Evolutionary conservation across 2,797 vertebrate genomes (phyloP).

Genomic region (Hippopotamyrus pictus): DNA sequence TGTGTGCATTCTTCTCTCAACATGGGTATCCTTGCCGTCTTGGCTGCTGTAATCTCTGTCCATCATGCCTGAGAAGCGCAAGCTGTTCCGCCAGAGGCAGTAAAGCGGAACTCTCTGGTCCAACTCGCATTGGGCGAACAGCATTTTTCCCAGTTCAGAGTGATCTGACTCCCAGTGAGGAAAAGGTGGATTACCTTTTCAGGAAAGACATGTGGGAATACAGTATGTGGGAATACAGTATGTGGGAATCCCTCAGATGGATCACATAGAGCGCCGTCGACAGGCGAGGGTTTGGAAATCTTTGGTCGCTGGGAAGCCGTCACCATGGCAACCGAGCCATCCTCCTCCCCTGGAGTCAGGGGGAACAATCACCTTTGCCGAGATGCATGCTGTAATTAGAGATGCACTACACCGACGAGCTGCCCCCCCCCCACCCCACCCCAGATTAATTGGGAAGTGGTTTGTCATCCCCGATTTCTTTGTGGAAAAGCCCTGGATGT

Average conservation of each 20-base stretch:
- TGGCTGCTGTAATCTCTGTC: background rate
- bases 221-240: background rate
- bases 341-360: background rate
- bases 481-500: background rate
- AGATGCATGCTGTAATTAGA: background rate
- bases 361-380: background rate
- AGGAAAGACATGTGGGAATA: background rate
- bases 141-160: background rate
- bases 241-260: background rate
- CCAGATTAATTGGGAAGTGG: background rate
- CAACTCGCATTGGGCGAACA: background rate
- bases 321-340: background rate
- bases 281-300: background rate
- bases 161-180: background rate
- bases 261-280: background rate
- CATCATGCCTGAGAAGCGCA: background rate
- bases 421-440: background rate
- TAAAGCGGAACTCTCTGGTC: background rate
- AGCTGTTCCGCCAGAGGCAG: background rate
- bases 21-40: background rate
- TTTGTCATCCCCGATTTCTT: background rate
- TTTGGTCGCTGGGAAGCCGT: background rate
- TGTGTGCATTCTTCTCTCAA: background rate
- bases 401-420: background rate
- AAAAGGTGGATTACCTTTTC: background rate